Evolutionary conservation across 2,888 invertebrate genomes (phyloP).

Genomic region (Orthosia incerta): DNA sequence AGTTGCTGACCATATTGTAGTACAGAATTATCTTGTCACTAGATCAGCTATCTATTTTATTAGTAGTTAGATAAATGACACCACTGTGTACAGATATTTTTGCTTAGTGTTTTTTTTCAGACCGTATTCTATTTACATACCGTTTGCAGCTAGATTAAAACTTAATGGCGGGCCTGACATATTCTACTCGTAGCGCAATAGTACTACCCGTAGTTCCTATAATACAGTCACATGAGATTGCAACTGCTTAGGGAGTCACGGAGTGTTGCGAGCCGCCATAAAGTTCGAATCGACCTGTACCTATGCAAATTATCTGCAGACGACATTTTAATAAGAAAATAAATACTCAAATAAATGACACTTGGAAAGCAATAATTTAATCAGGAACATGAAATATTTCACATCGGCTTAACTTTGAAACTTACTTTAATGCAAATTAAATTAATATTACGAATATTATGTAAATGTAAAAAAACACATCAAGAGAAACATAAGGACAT

Average conservation of each 20-base stretch:
- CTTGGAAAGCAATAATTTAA: conserved; percentile 39
- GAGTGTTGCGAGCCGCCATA: too few species aligned
- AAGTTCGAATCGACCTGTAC: background rate
- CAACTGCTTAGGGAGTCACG: too few species aligned
- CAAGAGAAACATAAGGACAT: conserved; percentile 31
- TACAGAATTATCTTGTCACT: background rate
- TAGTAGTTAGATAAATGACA: background rate
- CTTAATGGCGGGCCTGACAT: too few species aligned
- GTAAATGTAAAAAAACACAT: conserved; percentile 35
- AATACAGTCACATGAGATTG: too few species aligned
- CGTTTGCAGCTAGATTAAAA: too few species aligned
- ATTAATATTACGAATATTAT: conserved; percentile 44
- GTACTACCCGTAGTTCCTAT: too few species aligned
- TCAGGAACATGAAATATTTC: conserved; percentile 28
- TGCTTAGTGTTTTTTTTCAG: background rate
- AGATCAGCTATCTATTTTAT: background rate
- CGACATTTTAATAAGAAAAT: conserved; percentile 15
- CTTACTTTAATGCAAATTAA: conserved; percentile 42
- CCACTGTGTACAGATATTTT: background rate
- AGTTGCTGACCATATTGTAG: conserved; percentile 2
- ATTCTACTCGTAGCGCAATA: too few species aligned
- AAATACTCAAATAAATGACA: conserved; percentile 33
- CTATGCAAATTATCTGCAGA: background rate
- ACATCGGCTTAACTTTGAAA: conserved; percentile 22
- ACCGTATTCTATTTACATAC: background rate